phyloP scores from a whole-genome alignment of 2,888 invertebrate genomes.

The Catocala sponsa region DNA sequence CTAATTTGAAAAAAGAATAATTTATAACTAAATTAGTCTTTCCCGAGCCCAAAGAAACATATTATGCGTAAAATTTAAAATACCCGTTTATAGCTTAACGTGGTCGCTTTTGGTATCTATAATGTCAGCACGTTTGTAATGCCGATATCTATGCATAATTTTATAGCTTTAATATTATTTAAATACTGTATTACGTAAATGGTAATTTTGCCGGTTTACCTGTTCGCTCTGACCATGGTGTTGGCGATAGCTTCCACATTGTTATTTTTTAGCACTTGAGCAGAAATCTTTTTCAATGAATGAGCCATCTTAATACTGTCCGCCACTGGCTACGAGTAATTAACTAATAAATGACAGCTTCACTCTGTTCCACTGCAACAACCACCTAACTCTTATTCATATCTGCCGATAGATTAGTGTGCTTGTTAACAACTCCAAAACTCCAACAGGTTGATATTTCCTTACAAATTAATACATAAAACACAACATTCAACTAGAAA shows the following conservation, averaged over 20 bases:
- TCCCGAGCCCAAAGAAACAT: not conserved
- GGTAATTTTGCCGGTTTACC: conserved; percentile 72
- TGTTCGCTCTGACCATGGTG: conserved; percentile 66
- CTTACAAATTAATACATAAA: no score
- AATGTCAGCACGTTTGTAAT: conserved; percentile 6
- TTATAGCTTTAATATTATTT: conserved; percentile 1
- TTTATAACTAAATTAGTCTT: no score
- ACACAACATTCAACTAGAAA: no score
- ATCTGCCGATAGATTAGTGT: conserved; percentile 13
- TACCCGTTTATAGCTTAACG: not conserved
- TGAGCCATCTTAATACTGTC: conserved; percentile 69
- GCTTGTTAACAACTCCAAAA: not conserved
- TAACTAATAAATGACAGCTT: conserved; percentile 7
- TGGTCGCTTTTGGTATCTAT: not conserved
- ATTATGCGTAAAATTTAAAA: not conserved
- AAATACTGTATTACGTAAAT: conserved; percentile 70
- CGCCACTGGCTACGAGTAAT: conserved; percentile 34
- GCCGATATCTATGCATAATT: not conserved
- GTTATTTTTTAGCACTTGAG: conserved; percentile 72
- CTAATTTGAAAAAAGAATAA: no score
- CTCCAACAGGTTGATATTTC: not conserved
- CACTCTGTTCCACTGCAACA: not conserved
- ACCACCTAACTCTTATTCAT: not conserved
- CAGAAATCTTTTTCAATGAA: conserved; percentile 69
- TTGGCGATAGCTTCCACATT: conserved; percentile 67